A percentile compares a stretch with the other conserved stretches of the same genome.
Conservation (phyloP, 2,113 vertebrate genomes). For the Sturnus vulgaris region DNA sequence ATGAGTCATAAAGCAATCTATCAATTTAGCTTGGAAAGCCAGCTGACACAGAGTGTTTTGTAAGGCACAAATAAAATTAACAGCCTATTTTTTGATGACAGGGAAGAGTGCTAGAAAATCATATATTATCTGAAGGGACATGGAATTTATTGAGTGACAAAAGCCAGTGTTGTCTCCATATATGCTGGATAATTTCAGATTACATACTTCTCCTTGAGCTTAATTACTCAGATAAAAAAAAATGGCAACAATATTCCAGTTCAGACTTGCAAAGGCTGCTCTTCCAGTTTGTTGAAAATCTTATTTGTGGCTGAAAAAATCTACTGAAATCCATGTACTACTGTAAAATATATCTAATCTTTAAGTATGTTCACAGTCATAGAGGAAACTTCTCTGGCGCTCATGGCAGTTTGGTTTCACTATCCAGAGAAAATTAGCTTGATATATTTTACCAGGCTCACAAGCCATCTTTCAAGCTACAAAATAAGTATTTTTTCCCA, state of each 20-base stretch:
- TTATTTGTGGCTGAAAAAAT: background rate
- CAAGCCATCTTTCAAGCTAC: background rate
- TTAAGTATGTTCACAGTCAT: background rate
- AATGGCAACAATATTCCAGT: background rate
- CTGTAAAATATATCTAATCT: background rate
- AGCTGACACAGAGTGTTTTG: slow-evolving; percentile 3
- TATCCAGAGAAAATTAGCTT: background rate
- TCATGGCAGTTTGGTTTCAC: background rate
- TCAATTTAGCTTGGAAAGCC: slow-evolving; percentile 20
- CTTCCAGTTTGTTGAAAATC: background rate
- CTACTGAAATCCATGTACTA: background rate
- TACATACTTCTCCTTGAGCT: background rate
- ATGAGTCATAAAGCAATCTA: slow-evolving; percentile 28
- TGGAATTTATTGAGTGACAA: slow-evolving; percentile 5
- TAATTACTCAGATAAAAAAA: background rate
- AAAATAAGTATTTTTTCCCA: background rate
- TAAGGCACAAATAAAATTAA: slow-evolving; percentile 31
- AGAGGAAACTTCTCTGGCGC: background rate
- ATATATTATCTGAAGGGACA: background rate
- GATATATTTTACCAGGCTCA: background rate
- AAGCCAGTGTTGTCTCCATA: background rate
- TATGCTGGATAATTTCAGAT: background rate
- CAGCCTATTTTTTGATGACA: background rate
- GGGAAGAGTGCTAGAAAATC: background rate
- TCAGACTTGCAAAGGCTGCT: background rate